These are phyloP conservation scores for Chlorocebus sabaeus DNA, from an alignment of 2,113 vertebrate genomes.

Conservation along the genomic window DNA sequence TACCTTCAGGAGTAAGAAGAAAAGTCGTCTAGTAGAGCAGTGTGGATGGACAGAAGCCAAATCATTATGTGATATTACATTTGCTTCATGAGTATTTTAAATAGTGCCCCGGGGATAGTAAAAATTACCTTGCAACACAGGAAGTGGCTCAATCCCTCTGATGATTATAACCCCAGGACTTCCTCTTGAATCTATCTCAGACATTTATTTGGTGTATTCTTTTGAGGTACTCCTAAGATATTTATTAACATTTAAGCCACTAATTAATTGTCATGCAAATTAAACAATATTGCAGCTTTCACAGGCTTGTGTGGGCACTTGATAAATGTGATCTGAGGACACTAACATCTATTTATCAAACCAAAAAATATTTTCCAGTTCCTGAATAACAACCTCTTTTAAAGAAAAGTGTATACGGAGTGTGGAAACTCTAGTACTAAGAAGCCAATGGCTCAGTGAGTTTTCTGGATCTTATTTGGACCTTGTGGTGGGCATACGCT, in stretches of 20 bases:
- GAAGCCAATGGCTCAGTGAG: not conserved
- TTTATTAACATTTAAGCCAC: slow-evolving; percentile 45
- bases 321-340: not conserved
- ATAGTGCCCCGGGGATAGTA: not conserved
- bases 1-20: not conserved
- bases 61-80: not conserved
- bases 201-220: not conserved
- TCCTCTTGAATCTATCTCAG: not conserved
- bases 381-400: not conserved
- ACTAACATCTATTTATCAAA: slow-evolving; percentile 42
- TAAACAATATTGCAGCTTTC: not conserved
- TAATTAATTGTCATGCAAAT: not conserved
- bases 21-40: not conserved
- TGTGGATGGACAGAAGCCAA: not conserved
- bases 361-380: not conserved
- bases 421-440: not conserved
- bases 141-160: not conserved
- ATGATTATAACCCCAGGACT: not conserved
- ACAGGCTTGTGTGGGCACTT: not conserved
- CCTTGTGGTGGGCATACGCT: not conserved
- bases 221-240: not conserved
- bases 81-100: slow-evolving; percentile 18
- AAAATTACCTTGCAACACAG: not conserved
- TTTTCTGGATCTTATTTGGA: not conserved
- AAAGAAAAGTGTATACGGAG: not conserved